Conservation (phyloP, 1,140 invertebrate species). For the Heliconius congener region DNA sequence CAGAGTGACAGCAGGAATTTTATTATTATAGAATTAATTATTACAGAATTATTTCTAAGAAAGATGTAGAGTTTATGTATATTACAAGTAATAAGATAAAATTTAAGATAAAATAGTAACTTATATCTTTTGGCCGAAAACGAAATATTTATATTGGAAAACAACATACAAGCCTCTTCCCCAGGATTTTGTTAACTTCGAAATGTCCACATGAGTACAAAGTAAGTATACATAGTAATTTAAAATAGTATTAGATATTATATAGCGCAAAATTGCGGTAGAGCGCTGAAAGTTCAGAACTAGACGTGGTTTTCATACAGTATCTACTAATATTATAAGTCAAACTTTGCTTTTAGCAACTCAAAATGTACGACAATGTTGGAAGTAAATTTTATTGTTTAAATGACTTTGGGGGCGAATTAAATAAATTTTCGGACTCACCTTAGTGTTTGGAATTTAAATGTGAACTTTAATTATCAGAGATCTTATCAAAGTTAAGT, state of each 20-base stretch:
- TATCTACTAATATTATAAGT: slow-evolving; percentile 45
- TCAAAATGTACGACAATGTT: slow-evolving; percentile 25
- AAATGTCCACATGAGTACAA: not conserved
- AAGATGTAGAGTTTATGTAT: too few relatives aligned
- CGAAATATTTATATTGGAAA: too few relatives aligned
- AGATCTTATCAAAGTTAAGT: not conserved
- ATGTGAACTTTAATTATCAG: not conserved
- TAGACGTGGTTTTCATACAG: slow-evolving; percentile 40
- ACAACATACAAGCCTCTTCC: too few relatives aligned
- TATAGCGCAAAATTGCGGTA: slow-evolving; percentile 29
- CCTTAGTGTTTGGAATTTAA: not conserved
- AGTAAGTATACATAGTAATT: slow-evolving; percentile 13
- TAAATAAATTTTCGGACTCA: slow-evolving; percentile 4
- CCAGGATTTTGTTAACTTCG: too few relatives aligned
- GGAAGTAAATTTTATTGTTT: slow-evolving; percentile 17
- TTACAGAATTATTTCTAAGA: too few relatives aligned
- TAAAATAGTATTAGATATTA: slow-evolving; percentile 31
- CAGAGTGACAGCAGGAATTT: too few relatives aligned
- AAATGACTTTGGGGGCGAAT: slow-evolving; percentile 1
- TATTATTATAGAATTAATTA: too few relatives aligned
- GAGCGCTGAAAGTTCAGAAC: slow-evolving; percentile 36
- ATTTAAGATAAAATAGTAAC: too few relatives aligned
- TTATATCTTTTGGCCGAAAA: too few relatives aligned
- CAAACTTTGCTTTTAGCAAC: slow-evolving; percentile 47
- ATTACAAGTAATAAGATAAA: too few relatives aligned